Evolutionary conservation across 2,888 invertebrate species (phyloP), one percentile per base, ranked within the genome.

Genomic region (Epirrita christyi): DNA sequence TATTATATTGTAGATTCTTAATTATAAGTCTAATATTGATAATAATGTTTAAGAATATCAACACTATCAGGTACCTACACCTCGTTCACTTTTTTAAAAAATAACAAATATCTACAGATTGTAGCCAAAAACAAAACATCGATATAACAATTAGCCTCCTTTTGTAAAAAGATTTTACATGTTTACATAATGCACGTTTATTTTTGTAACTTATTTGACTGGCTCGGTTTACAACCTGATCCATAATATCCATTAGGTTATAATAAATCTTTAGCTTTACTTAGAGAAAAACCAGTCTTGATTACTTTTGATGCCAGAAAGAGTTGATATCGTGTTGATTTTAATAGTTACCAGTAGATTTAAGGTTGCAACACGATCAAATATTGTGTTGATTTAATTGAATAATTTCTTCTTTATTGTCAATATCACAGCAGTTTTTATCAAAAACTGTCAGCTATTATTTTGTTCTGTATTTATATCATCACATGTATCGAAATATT

Each of bases 371-470:
- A 75, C 67, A 74, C 75, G 76, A 80, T 81, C 78, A 72, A 74
- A 80, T 73, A 72, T 58, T 64, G 55, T 77, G 80, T 83, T 88
- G 76, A 76, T 80, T 81, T 77, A 81, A 80, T 78, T 76, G 64
- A 64, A 75, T 71, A 82, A 74, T 75, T 77, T 56, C 36, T 55
- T 51, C 51, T 64, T 72, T 68, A 73, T 71, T 90, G 86, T 90
- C 84, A 88, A 90, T 91, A 92, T 91, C 91, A 91, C 91, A 91
- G 90, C 83, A 88, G 90, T 85, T 83, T 83, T 78, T 80, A 78
- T 71, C 75, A 61, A 70, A n/a, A 63, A 80, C 86, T 86, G 89
- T 84, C 88, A 86, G 88, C 81, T 73, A 45, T 58, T 59, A 48
- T 61, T 63, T 58, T 5, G 6, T 15, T 40, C 6, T 40, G 3